phyloP scores from a whole-genome alignment of 1,140 invertebrate genomes.

The Atta cephalotes region DNA sequence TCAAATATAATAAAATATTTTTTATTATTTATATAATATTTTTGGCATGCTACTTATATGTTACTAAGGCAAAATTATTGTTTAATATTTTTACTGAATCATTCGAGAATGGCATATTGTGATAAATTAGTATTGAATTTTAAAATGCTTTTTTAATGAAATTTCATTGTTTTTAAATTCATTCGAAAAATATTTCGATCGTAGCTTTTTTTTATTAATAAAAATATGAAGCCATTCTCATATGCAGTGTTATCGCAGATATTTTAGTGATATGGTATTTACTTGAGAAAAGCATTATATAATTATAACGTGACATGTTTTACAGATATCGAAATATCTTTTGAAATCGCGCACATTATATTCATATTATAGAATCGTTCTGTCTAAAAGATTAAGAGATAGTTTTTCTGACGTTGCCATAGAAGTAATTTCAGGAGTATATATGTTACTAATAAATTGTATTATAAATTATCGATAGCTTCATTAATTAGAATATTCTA shows the following conservation, averaged over 20 bases:
- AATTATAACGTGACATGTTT: conserved; percentile 42
- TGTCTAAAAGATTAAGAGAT: not conserved
- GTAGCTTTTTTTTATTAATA: not conserved
- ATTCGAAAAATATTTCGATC: not conserved
- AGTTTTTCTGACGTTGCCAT: not conserved
- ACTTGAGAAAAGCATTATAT: not conserved
- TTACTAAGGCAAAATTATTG: conserved; percentile 3
- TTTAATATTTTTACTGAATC: conserved; percentile 1
- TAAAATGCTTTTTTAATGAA: conserved; percentile 11
- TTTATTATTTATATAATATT: conserved; percentile 6
- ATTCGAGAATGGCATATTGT: not conserved
- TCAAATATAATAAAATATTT: not conserved
- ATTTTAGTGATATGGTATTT: conserved; percentile 8
- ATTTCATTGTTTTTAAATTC: not conserved
- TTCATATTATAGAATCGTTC: conserved; percentile 3
- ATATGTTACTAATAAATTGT: not conserved
- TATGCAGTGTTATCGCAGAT: not conserved
- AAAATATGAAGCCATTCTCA: conserved; percentile 22
- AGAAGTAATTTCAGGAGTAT: not conserved
- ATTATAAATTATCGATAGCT: conserved; percentile 9
- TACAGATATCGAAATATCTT: conserved; percentile 29
- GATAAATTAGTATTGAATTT: conserved; percentile 20
- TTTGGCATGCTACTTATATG: conserved; percentile 31
- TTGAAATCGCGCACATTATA: conserved; percentile 32
- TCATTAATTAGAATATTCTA: conserved; percentile 15